These are phyloP conservation scores for Drosophila punjabiensis DNA, from an alignment of 1,140 invertebrate species.

Conservation along the genomic window DNA sequence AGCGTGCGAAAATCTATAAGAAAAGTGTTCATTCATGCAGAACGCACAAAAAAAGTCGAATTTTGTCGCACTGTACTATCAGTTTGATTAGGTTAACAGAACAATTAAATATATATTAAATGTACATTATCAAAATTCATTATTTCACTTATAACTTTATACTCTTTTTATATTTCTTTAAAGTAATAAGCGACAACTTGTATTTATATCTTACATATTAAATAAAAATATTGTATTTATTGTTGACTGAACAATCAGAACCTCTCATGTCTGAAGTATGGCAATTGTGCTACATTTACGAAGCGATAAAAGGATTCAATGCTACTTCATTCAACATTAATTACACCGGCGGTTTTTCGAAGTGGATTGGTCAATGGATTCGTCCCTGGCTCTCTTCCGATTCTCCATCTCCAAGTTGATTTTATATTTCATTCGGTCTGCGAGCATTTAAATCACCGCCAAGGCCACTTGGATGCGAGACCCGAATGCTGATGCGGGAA, in stretches of 20 bases:
- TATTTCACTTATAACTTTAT: not conserved
- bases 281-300: not conserved
- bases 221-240: not conserved
- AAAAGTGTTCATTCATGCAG: too few species aligned
- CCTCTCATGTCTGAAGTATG: slow-evolving; percentile 4
- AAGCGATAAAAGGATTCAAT: slow-evolving; percentile 56
- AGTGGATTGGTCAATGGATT: slow-evolving; percentile 62
- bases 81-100: not conserved
- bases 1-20: too few species aligned
- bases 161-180: not conserved
- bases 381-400: slow-evolving; percentile 28
- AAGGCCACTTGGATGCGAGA: slow-evolving; percentile 42
- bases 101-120: not conserved
- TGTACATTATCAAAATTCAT: not conserved
- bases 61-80: too few species aligned
- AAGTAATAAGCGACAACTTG: not conserved
- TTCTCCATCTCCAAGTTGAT: slow-evolving; percentile 41
- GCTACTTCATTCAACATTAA: slow-evolving; percentile 76
- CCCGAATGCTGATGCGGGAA: slow-evolving; percentile 23
- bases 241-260: slow-evolving; percentile 6
- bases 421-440: slow-evolving; percentile 40
- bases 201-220: not conserved
- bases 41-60: too few species aligned
- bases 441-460: slow-evolving; percentile 76
- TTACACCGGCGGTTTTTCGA: slow-evolving; percentile 63